These are phyloP conservation scores for Euglossa dilemma DNA, from an alignment of 1,140 invertebrate species.

Conservation along the genomic window DNA sequence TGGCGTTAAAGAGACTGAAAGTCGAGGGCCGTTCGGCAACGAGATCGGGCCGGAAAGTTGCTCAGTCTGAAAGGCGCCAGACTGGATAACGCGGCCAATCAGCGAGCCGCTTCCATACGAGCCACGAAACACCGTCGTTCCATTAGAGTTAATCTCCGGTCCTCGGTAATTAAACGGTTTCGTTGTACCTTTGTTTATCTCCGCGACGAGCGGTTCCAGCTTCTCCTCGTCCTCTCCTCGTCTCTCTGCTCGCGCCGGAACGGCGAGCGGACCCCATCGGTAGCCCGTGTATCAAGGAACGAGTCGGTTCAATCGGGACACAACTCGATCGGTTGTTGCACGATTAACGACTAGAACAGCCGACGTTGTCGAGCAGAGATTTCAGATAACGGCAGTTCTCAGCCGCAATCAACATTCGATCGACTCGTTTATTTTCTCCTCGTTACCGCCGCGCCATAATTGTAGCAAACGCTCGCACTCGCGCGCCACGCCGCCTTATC, in stretches of 20 bases:
- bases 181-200: conserved; percentile 73
- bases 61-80: conserved; percentile 72
- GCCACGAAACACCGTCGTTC: conserved; percentile 73
- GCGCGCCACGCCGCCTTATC: conserved; percentile 16
- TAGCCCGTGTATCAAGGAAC: conserved; percentile 57
- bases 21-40: not conserved
- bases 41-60: conserved; percentile 56
- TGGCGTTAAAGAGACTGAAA: not conserved
- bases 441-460: conserved; percentile 10
- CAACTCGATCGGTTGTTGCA: conserved; percentile 51
- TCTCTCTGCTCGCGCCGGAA: not conserved
- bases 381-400: conserved; percentile 17
- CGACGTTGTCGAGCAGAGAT: conserved; percentile 36
- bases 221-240: not conserved
- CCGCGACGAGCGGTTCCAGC: conserved; percentile 36
- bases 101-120: conserved; percentile 41
- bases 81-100: conserved; percentile 66
- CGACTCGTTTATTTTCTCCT: conserved; percentile 23
- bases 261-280: conserved; percentile 19
- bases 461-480: not conserved
- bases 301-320: conserved; percentile 37
- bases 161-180: conserved; percentile 76
- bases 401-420: conserved; percentile 37
- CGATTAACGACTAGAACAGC: conserved; percentile 49
- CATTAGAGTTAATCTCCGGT: conserved; percentile 76